A percentile compares a stretch with the other conserved stretches of the same genome.
phyloP scores from a whole-genome alignment of 2,888 invertebrate species.

The Perithous albicinctus region DNA sequence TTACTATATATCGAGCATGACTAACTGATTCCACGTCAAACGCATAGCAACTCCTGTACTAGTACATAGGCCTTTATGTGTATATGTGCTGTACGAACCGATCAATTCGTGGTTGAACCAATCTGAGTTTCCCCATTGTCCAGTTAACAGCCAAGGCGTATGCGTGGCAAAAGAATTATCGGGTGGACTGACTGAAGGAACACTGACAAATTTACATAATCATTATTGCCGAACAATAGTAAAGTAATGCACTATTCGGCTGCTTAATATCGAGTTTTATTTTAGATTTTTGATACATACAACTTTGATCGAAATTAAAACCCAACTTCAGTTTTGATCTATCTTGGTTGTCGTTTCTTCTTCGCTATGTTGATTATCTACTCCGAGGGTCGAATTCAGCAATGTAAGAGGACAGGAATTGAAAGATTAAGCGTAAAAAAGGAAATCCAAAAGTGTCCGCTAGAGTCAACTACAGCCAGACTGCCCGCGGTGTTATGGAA shows the following conservation, averaged over 20 bases:
- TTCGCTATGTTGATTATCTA: conserved; percentile 19
- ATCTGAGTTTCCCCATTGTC: conserved; percentile 41
- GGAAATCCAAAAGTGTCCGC: conserved; percentile 56
- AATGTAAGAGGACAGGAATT: conserved; percentile 53
- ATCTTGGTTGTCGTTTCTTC: background rate
- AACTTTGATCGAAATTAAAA: background rate
- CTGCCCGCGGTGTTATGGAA: conserved; percentile 61
- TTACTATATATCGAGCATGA: conserved; percentile 4
- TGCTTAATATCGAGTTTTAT: too few species aligned
- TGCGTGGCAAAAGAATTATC: conserved; percentile 52
- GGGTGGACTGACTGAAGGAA: too few species aligned
- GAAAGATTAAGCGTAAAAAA: conserved; percentile 58
- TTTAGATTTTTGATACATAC: too few species aligned
- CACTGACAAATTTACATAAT: too few species aligned
- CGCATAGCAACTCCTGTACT: conserved; percentile 2
- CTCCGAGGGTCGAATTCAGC: conserved; percentile 29
- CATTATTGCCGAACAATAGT: too few species aligned
- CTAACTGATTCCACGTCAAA: conserved; percentile 22
- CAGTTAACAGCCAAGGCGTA: conserved; percentile 14
- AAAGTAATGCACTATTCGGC: too few species aligned
- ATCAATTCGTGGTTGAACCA: conserved; percentile 51
- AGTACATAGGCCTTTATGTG: background rate
- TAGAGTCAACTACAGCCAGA: conserved; percentile 19
- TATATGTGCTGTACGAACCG: conserved; percentile 19
- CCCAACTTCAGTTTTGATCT: background rate